These are phyloP conservation scores for Cactoblastis cactorum DNA, from an alignment of 2,888 invertebrate genomes.

Conservation along the genomic window DNA sequence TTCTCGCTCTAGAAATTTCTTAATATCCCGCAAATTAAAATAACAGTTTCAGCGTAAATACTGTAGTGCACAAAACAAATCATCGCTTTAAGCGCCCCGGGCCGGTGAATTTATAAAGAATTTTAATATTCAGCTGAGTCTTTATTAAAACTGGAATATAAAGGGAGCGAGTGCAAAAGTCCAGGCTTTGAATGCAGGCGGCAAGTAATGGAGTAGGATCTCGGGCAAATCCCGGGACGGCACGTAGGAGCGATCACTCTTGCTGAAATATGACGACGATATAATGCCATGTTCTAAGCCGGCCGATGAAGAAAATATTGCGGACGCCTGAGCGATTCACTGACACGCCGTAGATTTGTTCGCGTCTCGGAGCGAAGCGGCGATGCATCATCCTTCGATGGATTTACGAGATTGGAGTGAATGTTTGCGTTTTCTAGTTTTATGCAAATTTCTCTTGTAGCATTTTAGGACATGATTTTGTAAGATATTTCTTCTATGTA, in stretches of 20 bases:
- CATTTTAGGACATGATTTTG: no score
- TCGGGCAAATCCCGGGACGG: conserved; percentile 36
- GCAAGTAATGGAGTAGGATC: conserved; percentile 20
- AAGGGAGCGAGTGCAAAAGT: conserved; percentile 42
- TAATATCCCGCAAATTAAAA: background rate
- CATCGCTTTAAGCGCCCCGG: conserved; percentile 39
- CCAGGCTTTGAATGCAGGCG: conserved; percentile 39
- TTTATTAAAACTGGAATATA: conserved; percentile 59
- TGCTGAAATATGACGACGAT: conserved; percentile 63
- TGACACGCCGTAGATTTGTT: conserved; percentile 8
- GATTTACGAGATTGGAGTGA: background rate
- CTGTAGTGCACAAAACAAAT: conserved; percentile 44
- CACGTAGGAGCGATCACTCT: conserved; percentile 67
- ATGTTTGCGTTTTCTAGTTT: background rate
- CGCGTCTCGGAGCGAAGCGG: background rate
- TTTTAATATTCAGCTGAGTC: conserved; percentile 65
- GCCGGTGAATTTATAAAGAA: conserved; percentile 44
- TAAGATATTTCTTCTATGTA: background rate
- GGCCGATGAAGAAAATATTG: conserved; percentile 68
- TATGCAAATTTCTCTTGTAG: background rate
- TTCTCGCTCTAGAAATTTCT: background rate
- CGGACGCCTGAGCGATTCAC: conserved; percentile 51
- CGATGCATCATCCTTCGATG: background rate
- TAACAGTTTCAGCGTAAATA: conserved; percentile 19
- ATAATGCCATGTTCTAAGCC: conserved; percentile 62